These are phyloP conservation scores for Electrona antarctica DNA, from an alignment of 2,113 vertebrate genomes.

Conservation along the genomic window DNA sequence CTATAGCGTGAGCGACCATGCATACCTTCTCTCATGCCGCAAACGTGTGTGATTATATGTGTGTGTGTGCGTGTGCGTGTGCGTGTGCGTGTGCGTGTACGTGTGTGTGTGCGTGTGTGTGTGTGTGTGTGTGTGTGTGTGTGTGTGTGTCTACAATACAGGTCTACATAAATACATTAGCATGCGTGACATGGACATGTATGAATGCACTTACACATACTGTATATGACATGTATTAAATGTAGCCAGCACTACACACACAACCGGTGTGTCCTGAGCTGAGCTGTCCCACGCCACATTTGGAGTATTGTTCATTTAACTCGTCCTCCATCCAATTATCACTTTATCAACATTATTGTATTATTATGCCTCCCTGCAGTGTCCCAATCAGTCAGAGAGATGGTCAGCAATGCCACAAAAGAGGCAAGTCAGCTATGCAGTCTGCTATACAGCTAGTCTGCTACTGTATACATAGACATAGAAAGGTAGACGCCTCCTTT, in stretches of 20 bases:
- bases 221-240: not conserved
- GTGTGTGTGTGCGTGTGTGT: not conserved
- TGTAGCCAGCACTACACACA: too few species aligned
- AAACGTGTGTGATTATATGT: not conserved
- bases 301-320: too few species aligned
- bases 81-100: not conserved
- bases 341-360: too few species aligned
- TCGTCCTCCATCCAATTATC: too few species aligned
- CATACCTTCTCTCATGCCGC: constrained; percentile 18
- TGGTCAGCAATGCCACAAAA: too few species aligned
- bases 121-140: not conserved
- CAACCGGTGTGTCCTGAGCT: not conserved
- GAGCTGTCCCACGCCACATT: not conserved
- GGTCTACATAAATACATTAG: too few species aligned
- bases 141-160: not conserved
- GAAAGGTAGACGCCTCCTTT: too few species aligned
- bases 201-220: not conserved
- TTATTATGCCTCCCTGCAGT: too few species aligned
- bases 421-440: not conserved
- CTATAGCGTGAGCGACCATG: constrained; percentile 41
- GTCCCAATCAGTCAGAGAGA: too few species aligned
- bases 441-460: not conserved
- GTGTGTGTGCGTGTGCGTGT: constrained; percentile 12
- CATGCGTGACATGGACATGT: too few species aligned
- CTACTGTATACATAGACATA: too few species aligned